These are phyloP conservation scores for Muscina levida DNA, from an alignment of 2,888 invertebrate genomes.

Conservation along the genomic window DNA sequence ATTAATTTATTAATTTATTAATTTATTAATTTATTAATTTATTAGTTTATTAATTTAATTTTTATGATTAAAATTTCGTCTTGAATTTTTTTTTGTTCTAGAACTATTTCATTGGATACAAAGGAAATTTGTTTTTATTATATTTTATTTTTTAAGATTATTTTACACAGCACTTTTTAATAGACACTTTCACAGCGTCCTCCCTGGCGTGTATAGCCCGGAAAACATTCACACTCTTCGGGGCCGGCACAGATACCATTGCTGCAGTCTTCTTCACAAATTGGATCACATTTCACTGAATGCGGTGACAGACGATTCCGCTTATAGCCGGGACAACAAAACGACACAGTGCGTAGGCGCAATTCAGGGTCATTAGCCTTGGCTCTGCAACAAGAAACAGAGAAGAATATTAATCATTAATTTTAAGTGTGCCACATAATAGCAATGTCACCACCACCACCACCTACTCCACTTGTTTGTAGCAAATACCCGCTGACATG, in stretches of 20 bases:
- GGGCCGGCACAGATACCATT: conserved; percentile 80
- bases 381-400: conserved; percentile 62
- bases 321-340: conserved; percentile 87
- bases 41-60: conserved; percentile 39
- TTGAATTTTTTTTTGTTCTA: too few species aligned
- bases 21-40: conserved; percentile 41
- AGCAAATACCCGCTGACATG: conserved; percentile 76
- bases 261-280: conserved; percentile 79
- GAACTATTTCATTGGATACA: too few species aligned
- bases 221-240: conserved; percentile 77
- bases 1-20: conserved; percentile 40
- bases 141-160: too few species aligned
- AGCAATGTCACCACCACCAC: too few species aligned
- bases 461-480: conserved; percentile 76
- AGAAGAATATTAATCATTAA: conserved; percentile 15
- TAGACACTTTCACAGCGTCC: conserved; percentile 64
- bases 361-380: conserved; percentile 70
- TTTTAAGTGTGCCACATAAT: not conserved
- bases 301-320: conserved; percentile 81
- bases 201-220: conserved; percentile 68
- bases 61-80: too few species aligned
- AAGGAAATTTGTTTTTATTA: too few species aligned
- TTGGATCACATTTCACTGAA: conserved; percentile 80
- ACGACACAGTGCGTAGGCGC: conserved; percentile 83
- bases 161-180: too few species aligned